Conservation (phyloP, 2,113 vertebrate species). For the Gnathonemus longibarbis region DNA sequence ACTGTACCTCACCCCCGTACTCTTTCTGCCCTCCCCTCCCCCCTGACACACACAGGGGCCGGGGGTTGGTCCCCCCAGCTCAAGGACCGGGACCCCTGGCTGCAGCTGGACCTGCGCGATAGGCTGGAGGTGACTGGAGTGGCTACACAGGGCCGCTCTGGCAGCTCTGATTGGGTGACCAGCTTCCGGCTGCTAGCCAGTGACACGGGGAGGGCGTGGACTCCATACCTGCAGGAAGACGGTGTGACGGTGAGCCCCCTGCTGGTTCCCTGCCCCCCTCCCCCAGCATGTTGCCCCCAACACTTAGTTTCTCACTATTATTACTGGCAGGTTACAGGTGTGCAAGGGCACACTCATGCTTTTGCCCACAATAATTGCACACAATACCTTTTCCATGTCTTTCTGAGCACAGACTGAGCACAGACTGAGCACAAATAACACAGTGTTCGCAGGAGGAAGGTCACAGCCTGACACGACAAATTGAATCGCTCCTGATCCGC, state of each 20-base stretch:
- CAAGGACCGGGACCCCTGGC: slow-evolving; percentile 78
- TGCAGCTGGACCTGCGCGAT: slow-evolving; percentile 89
- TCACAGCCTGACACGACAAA: not conserved
- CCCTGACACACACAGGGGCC: slow-evolving; percentile 58
- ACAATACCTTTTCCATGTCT: not conserved
- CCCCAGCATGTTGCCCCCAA: not conserved
- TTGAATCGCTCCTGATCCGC: not conserved
- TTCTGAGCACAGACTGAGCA: not conserved
- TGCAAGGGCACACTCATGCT: not conserved
- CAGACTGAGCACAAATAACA: not conserved
- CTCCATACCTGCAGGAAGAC: slow-evolving; percentile 78
- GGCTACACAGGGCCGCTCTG: slow-evolving; percentile 82
- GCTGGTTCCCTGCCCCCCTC: not conserved
- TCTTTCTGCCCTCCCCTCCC: not conserved
- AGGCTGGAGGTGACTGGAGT: slow-evolving; percentile 82
- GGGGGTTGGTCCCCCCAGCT: slow-evolving; percentile 87
- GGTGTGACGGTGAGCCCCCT: slow-evolving; percentile 54
- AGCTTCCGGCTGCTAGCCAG: slow-evolving; percentile 84
- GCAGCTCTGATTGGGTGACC: slow-evolving; percentile 91
- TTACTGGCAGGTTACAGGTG: not conserved
- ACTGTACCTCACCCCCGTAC: not conserved
- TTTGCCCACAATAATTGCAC: not conserved
- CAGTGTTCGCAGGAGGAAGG: not conserved
- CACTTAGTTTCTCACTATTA: not conserved
- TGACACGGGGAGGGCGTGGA: slow-evolving; percentile 87